Base-by-base conservation (phyloP, 2,888 invertebrate species). In the Baccha elongata region DNA sequence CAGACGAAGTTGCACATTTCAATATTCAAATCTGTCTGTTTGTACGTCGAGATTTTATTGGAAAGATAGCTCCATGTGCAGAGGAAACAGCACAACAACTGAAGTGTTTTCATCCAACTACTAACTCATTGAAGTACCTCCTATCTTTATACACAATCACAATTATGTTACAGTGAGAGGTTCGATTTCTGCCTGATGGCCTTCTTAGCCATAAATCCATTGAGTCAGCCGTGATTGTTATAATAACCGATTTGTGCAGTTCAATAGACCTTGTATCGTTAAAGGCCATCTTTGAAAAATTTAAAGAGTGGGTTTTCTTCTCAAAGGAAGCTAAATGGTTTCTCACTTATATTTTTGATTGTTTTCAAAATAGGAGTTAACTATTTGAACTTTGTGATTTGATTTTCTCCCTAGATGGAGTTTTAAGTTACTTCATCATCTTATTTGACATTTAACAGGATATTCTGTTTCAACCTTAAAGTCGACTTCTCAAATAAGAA, bases 191-290 rank as follows among this genome's bases (percentile, higher is more conserved):
- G 74, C 37, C 15, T 81, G 75, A 29, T 75, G 62, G 81, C 81
- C 76, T 76, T 65, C 69, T 64, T 81, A 62, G 40, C 79, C 74
- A 74, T 74, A 74, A 80, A 68, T 76, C 62, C 73, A 48, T 62
- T 44, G 73, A 53, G 62, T 52, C 21, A 35, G 71, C 15, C 71
- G 48, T 72, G 52, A 62, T 21, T 72, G 62, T 76, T 71, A 72
- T 76, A 65, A 81, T 72, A 81, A 76, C 52, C 68, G 72, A 73
- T 73, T 73, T 44, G 19, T 83, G 68, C 68, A 78, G 78, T 83
- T 78, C 78, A 83, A 83, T 73, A 78, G 76, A 78, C 83, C 78
- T 71, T 52, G 23, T 78, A 83, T 83, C 83, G 62, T n/a, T 5
- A 78, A 68, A 78, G 83, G 78, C 55, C 83, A 83, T 83, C 83